Percentiles rank a stretch among this genome's conserved stretches.
These are phyloP conservation scores for Nowickia ferox DNA, from an alignment of 2,888 invertebrate species.

Conservation along the genomic window DNA sequence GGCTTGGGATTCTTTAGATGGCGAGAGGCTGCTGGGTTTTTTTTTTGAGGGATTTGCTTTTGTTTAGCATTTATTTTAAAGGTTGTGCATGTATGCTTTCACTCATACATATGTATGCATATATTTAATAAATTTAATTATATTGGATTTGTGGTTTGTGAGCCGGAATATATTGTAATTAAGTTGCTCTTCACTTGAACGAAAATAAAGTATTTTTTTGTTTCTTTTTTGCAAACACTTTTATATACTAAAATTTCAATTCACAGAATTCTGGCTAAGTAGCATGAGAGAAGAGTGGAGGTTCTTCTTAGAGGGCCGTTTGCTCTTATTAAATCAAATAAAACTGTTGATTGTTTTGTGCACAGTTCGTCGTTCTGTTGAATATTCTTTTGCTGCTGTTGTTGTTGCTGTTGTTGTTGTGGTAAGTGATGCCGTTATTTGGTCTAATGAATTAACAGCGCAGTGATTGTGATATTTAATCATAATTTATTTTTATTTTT, in stretches of 20 bases:
- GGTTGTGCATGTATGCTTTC: not conserved
- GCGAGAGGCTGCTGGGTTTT: constrained; percentile 15
- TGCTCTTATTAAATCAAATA: not conserved
- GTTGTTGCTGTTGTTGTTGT: not conserved
- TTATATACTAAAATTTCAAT: not conserved
- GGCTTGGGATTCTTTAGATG: constrained; percentile 20
- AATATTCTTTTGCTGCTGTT: not conserved
- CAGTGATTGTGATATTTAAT: constrained; percentile 16
- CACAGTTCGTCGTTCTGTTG: not conserved
- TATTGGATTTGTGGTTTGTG: constrained; percentile 36
- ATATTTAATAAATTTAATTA: not conserved
- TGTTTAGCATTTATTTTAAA: not conserved
- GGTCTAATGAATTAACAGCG: not conserved
- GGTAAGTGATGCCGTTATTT: constrained; percentile 40
- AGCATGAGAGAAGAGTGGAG: not conserved
- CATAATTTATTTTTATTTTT: constrained; percentile 3
- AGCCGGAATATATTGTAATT: constrained; percentile 10
- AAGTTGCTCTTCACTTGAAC: constrained; percentile 2
- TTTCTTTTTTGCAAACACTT: constrained; percentile 9
- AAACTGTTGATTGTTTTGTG: constrained; percentile 45
- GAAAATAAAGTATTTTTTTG: not conserved
- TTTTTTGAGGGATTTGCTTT: constrained; percentile 7
- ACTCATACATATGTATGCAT: too few relatives aligned
- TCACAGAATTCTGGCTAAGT: constrained; percentile 4
- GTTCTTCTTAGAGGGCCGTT: not conserved